Evolutionary conservation across 2,888 invertebrate species (phyloP), one percentile per base, ranked within the genome.

Genomic region (Helobdella robusta): DNA sequence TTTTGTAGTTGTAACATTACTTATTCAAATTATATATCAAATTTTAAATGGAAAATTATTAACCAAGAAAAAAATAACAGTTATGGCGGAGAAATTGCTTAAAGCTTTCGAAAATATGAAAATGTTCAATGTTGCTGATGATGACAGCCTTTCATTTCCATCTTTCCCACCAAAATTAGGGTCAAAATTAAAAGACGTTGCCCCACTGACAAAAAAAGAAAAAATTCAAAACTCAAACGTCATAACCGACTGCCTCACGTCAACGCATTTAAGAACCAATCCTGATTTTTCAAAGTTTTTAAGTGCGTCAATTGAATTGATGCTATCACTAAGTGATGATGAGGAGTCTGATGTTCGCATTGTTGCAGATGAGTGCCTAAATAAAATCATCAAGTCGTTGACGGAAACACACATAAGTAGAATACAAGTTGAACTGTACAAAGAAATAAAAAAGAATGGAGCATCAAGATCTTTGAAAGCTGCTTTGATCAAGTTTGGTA

Each of bases 391-490:
- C 72, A 84, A 87, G 78, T 74, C 75, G 35, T 79, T 86, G 74
- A 83, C 85, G 70, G 86, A 86, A 75, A 84, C 84, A 25, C 85
- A 86, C 71, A 83, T 87, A 15, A 85, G 86, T 32, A 85, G 88
- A 74, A 83, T 90, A 64, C 86, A 88, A 74, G 85, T 88, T 74
- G 89, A 89, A 78, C 81, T 91, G 52, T 89, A 87, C 75, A 87
- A 87, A 72, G 89, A 88, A 80, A 87, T 90, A 54, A 88, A 88
- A 77, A 86, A 86, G 75, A 89, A 89, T 79, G 87, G 88, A 2
- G 76, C 83, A 44, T 83, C 85, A 0, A 83, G 88, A 67, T 85
- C 86, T 36, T 78, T 91, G 58, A 82, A 87, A 71, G 87, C 88
- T 59, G 89, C 89, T 34, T 79, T 91, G 3, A 85, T 84, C 81